Percentiles rank a stretch among this genome's conserved stretches.
These are phyloP conservation scores for Thunnus maccoyii DNA, from an alignment of 2,113 vertebrate genomes.

Conservation along the genomic window DNA sequence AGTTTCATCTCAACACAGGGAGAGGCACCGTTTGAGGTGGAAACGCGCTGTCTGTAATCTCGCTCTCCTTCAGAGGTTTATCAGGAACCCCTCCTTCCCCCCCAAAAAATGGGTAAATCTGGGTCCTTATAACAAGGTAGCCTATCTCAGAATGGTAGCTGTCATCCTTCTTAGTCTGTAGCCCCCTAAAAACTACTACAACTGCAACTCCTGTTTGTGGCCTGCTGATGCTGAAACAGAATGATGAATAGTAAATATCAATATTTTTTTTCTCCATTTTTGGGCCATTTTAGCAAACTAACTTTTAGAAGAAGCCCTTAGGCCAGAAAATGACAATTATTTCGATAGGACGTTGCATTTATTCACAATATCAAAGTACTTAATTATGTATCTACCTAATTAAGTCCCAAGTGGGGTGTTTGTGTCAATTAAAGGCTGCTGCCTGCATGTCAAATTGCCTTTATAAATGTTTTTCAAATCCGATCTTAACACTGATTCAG, in stretches of 20 bases:
- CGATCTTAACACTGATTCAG: no score
- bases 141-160: slow-evolving; percentile 35
- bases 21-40: slow-evolving; percentile 70
- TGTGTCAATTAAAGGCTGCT: background rate
- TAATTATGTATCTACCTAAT: background rate
- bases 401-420: slow-evolving; percentile 1
- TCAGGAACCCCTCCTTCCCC: slow-evolving; percentile 51
- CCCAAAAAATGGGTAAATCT: slow-evolving; percentile 34
- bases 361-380: background rate
- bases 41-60: slow-evolving; percentile 69
- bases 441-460: background rate
- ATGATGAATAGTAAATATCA: background rate
- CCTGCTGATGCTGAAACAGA: background rate
- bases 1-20: slow-evolving; percentile 72
- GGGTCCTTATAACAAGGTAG: slow-evolving; percentile 49
- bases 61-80: slow-evolving; percentile 57
- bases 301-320: no score
- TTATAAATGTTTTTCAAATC: no score
- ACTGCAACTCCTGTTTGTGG: background rate
- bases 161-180: slow-evolving; percentile 10
- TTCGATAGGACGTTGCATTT: no score
- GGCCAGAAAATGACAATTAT: no score
- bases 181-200: slow-evolving; percentile 11
- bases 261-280: background rate
- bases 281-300: background rate